Base-by-base conservation (phyloP, 2,113 vertebrate genomes). In the Ctenomys sociabilis region DNA sequence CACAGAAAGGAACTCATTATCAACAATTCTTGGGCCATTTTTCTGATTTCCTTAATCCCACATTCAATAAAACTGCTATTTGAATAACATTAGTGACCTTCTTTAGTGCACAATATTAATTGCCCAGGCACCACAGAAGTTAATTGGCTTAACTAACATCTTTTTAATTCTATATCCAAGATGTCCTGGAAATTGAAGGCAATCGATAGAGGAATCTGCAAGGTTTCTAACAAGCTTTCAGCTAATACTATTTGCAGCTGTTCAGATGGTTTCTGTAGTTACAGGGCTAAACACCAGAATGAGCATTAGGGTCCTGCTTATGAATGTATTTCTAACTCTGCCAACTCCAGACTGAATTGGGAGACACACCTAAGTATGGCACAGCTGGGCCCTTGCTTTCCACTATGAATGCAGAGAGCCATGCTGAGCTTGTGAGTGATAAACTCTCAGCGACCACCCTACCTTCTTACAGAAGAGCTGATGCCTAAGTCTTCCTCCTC, bases 91-190 rank as follows among this genome's bases (percentile, higher is more conserved):
- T 73, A 82, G 63, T 26, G 85, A 82, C 96, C 95, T 90, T 94
- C 91, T 91, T 32, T 7, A 52, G 81, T 22, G 13, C 32, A 90
- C 0, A 17, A 17, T 57, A 61, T 68, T 93, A 54, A 30, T 81
- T 85, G 72, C 80, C 92, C 73, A 84, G 96, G 82, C 0, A 0
- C 78, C 86, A 96, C 12, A 10, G 24, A 70, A 97, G 77, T 88
- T 96, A 97, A 97, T 57, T 90, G 87, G 88, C 17, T 97, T 97
- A 93, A 85, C 77, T 61, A 66, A 98, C 98, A 73, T 96, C 85
- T 94, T 97, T 97, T 97, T 91, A 97, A 96, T 96, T 97, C 89
- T 88, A 0, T 92, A 88, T 96, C 97, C 93, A 63, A 87, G 80
- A 95, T 97, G 73, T 90, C 77, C 94, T 94, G 85, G 59, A 92